phyloP scores from a whole-genome alignment of 2,113 vertebrate genomes.

The Scartelaos histophorus region DNA sequence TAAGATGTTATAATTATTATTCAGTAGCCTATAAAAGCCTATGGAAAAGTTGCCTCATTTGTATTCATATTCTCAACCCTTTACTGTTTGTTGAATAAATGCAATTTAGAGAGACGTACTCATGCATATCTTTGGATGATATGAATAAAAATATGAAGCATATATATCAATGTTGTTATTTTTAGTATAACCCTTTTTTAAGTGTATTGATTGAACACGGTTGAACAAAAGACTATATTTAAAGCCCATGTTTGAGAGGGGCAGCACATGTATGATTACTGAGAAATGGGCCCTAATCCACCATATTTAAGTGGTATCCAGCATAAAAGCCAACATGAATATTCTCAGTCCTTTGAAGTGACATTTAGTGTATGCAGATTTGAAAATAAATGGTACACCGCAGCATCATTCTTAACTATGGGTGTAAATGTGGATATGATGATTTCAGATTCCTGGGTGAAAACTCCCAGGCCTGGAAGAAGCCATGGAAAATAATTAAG shows the following conservation, averaged over 20 bases:
- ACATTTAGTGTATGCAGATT: slow-evolving; percentile 17
- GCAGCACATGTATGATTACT: background rate
- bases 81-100: background rate
- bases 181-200: no score
- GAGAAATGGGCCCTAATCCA: background rate
- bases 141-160: no score
- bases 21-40: background rate
- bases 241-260: background rate
- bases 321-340: slow-evolving; percentile 10
- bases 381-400: slow-evolving; percentile 32
- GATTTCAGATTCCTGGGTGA: slow-evolving; percentile 66
- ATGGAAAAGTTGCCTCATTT: background rate
- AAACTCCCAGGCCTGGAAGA: slow-evolving; percentile 70
- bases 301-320: slow-evolving; percentile 14
- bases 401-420: slow-evolving; percentile 45
- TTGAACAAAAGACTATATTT: background rate
- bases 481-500: slow-evolving; percentile 75
- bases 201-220: background rate
- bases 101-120: background rate
- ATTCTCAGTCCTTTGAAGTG: slow-evolving; percentile 5
- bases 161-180: no score
- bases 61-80: background rate
- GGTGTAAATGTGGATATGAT: slow-evolving; percentile 56
- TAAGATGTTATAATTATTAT: no score
- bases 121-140: background rate